Percentiles rank a stretch among this genome's conserved stretches.
Evolutionary conservation across 1,140 invertebrate species (phyloP).

Genomic region (Drosophila kanapiae): DNA sequence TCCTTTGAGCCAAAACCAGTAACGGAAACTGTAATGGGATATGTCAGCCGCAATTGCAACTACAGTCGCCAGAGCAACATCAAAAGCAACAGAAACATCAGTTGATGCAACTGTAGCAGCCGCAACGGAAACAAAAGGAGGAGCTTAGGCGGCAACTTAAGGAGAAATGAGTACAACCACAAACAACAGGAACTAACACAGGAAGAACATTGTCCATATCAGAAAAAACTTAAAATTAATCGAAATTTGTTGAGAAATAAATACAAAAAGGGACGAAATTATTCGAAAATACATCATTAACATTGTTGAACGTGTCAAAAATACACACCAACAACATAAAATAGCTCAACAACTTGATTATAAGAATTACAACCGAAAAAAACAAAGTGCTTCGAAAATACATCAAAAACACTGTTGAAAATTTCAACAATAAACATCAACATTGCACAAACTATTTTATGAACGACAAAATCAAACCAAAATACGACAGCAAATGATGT

Average conservation of each 20-base stretch:
- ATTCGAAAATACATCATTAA: not conserved
- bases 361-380: not conserved
- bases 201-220: not conserved
- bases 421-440: not conserved
- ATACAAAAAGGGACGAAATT: not conserved
- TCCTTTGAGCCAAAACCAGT: slow-evolving; percentile 32
- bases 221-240: not conserved
- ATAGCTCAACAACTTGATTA: too few relatives aligned
- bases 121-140: slow-evolving; percentile 33
- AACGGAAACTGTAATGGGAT: slow-evolving; percentile 58
- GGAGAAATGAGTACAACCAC: slow-evolving; percentile 1
- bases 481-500: not conserved
- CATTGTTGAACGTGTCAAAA: not conserved
- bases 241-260: not conserved
- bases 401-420: not conserved
- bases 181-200: slow-evolving; percentile 16
- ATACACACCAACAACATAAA: not conserved
- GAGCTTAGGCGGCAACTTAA: slow-evolving; percentile 15
- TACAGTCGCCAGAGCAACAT: slow-evolving; percentile 14
- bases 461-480: not conserved
- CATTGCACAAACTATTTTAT: too few relatives aligned
- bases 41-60: slow-evolving; percentile 43
- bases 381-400: not conserved
- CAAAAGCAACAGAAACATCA: slow-evolving; percentile 2
- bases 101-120: slow-evolving; percentile 16